Evolutionary conservation across 2,888 invertebrate genomes (phyloP).

Genomic region (Muschampia plurimacula): DNA sequence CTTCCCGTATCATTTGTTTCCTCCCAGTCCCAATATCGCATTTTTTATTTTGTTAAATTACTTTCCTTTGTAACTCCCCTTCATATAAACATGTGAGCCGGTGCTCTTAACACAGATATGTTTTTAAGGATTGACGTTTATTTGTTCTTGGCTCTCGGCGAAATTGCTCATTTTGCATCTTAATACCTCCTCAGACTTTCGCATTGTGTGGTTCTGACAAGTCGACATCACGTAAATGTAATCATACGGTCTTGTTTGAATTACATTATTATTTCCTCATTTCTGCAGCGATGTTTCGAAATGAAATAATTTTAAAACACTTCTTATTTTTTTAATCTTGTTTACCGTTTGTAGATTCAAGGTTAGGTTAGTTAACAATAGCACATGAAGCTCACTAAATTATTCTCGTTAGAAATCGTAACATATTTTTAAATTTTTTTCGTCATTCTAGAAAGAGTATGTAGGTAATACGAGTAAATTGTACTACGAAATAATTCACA

Average conservation of each 20-base stretch:
- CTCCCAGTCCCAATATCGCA: constrained; percentile 70
- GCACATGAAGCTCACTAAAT: too few species aligned
- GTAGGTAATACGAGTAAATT: too few species aligned
- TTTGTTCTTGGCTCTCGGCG: constrained; percentile 77
- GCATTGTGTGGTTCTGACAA: constrained; percentile 34
- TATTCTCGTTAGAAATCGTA: too few species aligned
- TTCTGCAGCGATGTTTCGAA: neutral
- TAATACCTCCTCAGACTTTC: constrained; percentile 37
- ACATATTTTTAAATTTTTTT: too few species aligned
- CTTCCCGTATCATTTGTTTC: constrained; percentile 84
- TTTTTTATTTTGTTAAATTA: constrained; percentile 84
- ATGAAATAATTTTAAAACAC: too few species aligned
- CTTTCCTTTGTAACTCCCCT: constrained; percentile 79
- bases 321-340: neutral
- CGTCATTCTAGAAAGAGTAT: too few species aligned
- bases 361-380: neutral
- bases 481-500: too few species aligned
- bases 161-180: constrained; percentile 67
- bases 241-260: constrained; percentile 18
- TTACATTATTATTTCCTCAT: constrained; percentile 18
- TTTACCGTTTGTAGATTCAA: neutral
- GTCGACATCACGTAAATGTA: constrained; percentile 22
- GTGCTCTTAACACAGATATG: constrained; percentile 74
- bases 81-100: constrained; percentile 69
- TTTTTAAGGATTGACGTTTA: constrained; percentile 81